Conservation (phyloP, 1,140 invertebrate species). For the Drosophila lini region DNA sequence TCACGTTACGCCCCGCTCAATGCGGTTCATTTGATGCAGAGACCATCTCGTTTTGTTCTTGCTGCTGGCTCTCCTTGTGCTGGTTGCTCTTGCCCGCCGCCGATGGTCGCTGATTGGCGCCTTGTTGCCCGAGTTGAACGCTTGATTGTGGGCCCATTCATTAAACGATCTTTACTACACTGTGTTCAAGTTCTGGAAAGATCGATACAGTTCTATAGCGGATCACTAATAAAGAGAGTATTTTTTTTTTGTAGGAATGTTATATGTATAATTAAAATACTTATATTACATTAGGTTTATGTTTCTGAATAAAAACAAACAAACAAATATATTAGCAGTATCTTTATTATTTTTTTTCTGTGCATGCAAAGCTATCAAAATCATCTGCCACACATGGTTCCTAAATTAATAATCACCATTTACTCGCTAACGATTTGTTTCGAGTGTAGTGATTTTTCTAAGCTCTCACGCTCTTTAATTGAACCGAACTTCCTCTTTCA, state of each 20-base stretch:
- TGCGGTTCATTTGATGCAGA: slow-evolving; percentile 69
- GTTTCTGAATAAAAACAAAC: no score
- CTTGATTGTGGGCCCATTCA: slow-evolving; percentile 40
- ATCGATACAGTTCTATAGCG: not conserved
- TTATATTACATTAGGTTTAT: no score
- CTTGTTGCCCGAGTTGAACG: slow-evolving; percentile 23
- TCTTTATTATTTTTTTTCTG: no score
- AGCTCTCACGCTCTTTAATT: slow-evolving; percentile 78
- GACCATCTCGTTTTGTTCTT: slow-evolving; percentile 31
- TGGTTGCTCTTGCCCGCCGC: slow-evolving; percentile 11
- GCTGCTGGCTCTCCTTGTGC: slow-evolving; percentile 5
- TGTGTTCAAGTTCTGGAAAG: slow-evolving; percentile 10
- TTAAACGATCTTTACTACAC: slow-evolving; percentile 24
- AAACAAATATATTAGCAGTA: not conserved
- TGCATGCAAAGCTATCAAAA: not conserved
- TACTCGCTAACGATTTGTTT: not conserved
- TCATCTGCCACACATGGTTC: not conserved
- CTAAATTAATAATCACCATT: not conserved
- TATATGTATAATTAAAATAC: no score
- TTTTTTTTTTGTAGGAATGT: no score
- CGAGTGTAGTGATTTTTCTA: slow-evolving; percentile 52
- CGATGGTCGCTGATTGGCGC: slow-evolving; percentile 43
- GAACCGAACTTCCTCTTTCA: slow-evolving; percentile 55
- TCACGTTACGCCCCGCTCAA: slow-evolving; percentile 79
- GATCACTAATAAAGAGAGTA: not conserved